Evolutionary conservation across 1,140 invertebrate genomes (phyloP).

Genomic region (Nephila pilipes): DNA sequence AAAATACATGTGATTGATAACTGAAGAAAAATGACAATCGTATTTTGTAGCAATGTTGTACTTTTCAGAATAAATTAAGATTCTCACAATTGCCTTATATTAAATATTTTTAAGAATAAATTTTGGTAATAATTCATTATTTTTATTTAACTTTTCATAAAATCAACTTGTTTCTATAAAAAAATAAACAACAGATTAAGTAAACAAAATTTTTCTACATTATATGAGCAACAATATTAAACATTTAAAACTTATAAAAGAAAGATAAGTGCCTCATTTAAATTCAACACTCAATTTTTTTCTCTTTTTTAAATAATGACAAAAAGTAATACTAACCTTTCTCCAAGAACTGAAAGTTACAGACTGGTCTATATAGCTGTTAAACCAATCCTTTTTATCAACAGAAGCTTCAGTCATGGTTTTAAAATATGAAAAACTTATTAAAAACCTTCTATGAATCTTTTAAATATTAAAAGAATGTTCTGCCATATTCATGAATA

Average conservation of each 20-base stretch:
- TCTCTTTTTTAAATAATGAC: not conserved
- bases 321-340: slow-evolving; percentile 38
- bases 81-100: too few species aligned
- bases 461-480: not conserved
- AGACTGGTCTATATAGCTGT: slow-evolving; percentile 64
- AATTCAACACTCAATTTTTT: not conserved
- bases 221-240: too few species aligned
- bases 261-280: not conserved
- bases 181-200: too few species aligned
- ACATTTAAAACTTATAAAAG: not conserved
- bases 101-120: too few species aligned
- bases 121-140: too few species aligned
- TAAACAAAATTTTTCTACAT: too few species aligned
- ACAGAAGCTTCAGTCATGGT: slow-evolving; percentile 26
- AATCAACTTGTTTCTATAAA: too few species aligned
- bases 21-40: too few species aligned
- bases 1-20: too few species aligned
- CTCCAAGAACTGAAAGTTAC: slow-evolving; percentile 67
- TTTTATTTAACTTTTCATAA: too few species aligned
- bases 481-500: not conserved
- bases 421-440: not conserved
- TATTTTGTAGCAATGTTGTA: too few species aligned
- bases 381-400: slow-evolving; percentile 38
- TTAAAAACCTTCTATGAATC: not conserved
- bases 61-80: too few species aligned